These are phyloP conservation scores for Rhadina sibilatrix DNA, from an alignment of 2,113 vertebrate species.

Conservation along the genomic window DNA sequence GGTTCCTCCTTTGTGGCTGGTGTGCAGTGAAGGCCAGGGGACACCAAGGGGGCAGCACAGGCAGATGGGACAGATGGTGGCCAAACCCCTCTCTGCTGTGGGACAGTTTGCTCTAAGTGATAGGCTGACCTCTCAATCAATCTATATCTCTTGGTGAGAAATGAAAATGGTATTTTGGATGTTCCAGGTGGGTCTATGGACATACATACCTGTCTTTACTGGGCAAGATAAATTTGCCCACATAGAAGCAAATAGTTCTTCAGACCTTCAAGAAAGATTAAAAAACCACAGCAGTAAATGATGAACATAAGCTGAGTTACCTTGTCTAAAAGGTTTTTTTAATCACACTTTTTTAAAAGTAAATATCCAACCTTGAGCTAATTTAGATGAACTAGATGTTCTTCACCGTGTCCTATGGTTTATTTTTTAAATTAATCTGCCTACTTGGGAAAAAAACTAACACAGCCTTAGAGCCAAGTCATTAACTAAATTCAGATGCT, in stretches of 20 bases:
- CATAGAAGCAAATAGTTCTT: not conserved
- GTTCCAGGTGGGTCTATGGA: not conserved
- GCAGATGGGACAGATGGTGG: not conserved
- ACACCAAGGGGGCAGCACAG: not conserved
- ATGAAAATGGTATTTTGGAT: not conserved
- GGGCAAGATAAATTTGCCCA: not conserved
- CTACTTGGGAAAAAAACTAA: not conserved
- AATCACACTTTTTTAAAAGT: not conserved
- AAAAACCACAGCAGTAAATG: not conserved
- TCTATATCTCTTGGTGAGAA: not conserved
- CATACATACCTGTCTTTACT: accelerated
- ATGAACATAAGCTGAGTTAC: not conserved
- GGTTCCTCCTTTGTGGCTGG: not conserved
- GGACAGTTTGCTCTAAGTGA: not conserved
- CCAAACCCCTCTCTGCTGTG: not conserved
- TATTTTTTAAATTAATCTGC: not conserved
- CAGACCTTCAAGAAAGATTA: not conserved
- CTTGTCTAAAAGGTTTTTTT: not conserved
- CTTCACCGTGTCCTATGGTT: not conserved
- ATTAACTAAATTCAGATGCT: conserved; percentile 35
- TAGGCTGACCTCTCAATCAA: not conserved
- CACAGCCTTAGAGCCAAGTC: not conserved
- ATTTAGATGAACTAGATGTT: not conserved
- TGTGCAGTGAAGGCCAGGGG: not conserved
- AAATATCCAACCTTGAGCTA: not conserved